A percentile compares a stretch with the other conserved stretches of the same genome.
These are phyloP conservation scores for Pristis pectinata DNA, from an alignment of 2,797 vertebrate species.

Conservation along the genomic window DNA sequence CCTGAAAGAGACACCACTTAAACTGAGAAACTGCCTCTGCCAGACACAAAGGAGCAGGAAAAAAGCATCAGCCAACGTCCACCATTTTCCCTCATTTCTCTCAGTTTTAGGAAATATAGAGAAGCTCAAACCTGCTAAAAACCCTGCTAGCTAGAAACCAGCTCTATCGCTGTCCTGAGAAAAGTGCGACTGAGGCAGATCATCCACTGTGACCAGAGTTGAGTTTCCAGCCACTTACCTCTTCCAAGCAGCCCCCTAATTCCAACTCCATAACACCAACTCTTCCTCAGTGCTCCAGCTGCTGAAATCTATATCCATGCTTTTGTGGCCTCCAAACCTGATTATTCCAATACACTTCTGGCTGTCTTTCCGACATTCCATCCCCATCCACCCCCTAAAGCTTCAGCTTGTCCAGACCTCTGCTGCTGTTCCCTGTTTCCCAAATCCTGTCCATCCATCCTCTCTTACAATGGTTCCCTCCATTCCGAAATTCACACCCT, in stretches of 20 bases:
- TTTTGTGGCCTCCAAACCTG: neutral
- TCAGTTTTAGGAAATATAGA: neutral
- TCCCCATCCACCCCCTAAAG: neutral
- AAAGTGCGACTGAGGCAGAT: too few relatives aligned
- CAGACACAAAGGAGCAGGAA: neutral
- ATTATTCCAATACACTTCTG: neutral
- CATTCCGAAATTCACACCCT: too few relatives aligned
- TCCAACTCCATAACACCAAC: neutral
- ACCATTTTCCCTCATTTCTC: neutral
- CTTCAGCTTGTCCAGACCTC: too few relatives aligned
- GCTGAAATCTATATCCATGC: neutral
- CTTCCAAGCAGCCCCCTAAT: neutral
- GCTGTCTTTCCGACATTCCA: neutral
- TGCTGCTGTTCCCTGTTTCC: too few relatives aligned
- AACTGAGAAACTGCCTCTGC: neutral
- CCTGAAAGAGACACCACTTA: slow-evolving; percentile 45
- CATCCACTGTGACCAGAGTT: too few relatives aligned
- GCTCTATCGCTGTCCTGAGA: too few relatives aligned
- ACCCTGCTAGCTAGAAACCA: too few relatives aligned
- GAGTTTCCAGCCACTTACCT: neutral
- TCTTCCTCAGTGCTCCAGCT: too few relatives aligned
- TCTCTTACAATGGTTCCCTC: too few relatives aligned
- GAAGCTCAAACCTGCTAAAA: too few relatives aligned
- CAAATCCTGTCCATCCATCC: neutral
- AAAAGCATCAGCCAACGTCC: neutral